These are phyloP conservation scores for Bucco capensis DNA, from an alignment of 2,113 vertebrate species.

Conservation along the genomic window DNA sequence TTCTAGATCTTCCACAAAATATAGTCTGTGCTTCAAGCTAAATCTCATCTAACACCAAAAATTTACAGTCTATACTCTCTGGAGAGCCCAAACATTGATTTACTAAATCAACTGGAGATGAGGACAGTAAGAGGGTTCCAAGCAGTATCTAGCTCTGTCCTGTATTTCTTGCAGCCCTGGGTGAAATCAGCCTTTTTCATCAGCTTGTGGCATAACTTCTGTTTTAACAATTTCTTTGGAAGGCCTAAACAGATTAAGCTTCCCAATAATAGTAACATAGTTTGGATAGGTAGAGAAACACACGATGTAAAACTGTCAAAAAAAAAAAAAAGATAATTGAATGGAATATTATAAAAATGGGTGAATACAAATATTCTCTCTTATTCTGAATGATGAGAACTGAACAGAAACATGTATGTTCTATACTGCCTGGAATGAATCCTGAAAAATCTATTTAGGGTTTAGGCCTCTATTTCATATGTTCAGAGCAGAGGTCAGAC, in stretches of 20 bases:
- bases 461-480: not conserved
- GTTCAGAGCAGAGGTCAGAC: not conserved
- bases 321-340: not conserved
- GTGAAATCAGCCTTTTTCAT: not conserved
- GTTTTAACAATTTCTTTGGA: not conserved
- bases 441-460: not conserved
- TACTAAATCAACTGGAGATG: not conserved
- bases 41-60: not conserved
- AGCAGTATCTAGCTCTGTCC: not conserved
- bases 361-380: not conserved
- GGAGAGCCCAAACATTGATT: not conserved
- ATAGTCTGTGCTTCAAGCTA: not conserved
- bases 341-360: not conserved
- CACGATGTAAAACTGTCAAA: not conserved
- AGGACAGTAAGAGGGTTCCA: not conserved
- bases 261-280: not conserved
- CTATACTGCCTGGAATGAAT: not conserved
- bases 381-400: not conserved
- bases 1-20: not conserved
- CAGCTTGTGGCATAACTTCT: not conserved
- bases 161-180: not conserved
- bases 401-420: not conserved
- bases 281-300: not conserved
- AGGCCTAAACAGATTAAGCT: fast-evolving
- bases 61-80: not conserved